phyloP scores from a whole-genome alignment of 2,797 vertebrate species.

The Buceros bicornis region DNA sequence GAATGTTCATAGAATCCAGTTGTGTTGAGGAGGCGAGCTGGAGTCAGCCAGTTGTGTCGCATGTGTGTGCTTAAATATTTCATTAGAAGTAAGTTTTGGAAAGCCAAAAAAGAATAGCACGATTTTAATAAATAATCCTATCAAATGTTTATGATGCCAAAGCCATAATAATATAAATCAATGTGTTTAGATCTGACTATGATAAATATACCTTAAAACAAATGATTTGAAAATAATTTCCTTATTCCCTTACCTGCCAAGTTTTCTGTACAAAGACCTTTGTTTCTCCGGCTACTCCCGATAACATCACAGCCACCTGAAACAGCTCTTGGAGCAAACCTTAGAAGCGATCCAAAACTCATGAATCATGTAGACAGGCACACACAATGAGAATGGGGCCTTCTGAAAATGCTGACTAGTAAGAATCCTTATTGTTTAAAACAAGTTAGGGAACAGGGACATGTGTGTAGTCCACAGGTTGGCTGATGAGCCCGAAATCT shows the following conservation, averaged over 20 bases:
- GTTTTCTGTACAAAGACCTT: constrained; percentile 33
- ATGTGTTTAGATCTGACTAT: constrained; percentile 14
- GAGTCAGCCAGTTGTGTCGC: constrained; percentile 11
- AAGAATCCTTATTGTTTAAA: background rate
- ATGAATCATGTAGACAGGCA: background rate
- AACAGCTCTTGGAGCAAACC: constrained; percentile 7
- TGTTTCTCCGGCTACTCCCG: constrained; percentile 23
- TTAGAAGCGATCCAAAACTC: background rate
- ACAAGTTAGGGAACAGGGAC: background rate
- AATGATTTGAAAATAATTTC: constrained; percentile 43
- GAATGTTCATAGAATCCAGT: background rate
- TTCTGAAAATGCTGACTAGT: background rate
- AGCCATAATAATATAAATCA: constrained; percentile 51
- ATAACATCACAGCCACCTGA: constrained; percentile 45
- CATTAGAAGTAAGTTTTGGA: constrained; percentile 28
- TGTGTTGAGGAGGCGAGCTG: background rate
- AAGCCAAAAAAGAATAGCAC: constrained; percentile 3
- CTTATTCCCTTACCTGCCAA: constrained; percentile 27
- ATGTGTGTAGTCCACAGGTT: background rate
- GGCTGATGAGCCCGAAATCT: background rate
- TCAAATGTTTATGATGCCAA: constrained; percentile 53
- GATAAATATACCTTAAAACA: constrained; percentile 43
- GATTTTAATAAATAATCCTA: constrained; percentile 53
- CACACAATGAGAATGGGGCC: background rate
- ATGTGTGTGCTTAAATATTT: background rate